Percentiles rank a stretch among this genome's conserved stretches.
phyloP scores from a whole-genome alignment of 2,113 vertebrate genomes.

The Crotalus tigris region DNA sequence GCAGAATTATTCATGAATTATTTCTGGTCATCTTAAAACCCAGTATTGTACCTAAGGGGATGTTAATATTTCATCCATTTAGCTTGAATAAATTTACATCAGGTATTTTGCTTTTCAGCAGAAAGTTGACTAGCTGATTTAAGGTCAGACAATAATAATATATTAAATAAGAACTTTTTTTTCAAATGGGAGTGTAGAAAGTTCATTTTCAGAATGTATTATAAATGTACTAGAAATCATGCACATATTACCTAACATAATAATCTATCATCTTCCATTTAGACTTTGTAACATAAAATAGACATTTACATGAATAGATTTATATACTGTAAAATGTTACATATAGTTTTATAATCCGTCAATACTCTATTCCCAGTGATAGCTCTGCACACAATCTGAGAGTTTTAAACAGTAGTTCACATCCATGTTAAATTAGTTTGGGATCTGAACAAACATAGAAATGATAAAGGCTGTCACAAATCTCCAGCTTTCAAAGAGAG shows the following conservation, averaged over 20 bases:
- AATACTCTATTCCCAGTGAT: not conserved
- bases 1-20: not conserved
- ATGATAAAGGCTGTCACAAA: not conserved
- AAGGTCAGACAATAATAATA: not conserved
- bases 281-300: not conserved
- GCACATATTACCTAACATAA: not conserved
- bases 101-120: not conserved
- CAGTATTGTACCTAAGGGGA: not conserved
- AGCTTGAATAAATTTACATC: not conserved
- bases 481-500: not conserved
- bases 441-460: not conserved
- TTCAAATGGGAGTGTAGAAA: not conserved
- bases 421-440: not conserved
- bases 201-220: not conserved
- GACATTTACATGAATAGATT: not conserved
- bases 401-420: not conserved
- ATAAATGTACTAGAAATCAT: not conserved
- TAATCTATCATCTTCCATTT: not conserved
- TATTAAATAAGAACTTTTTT: not conserved
- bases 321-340: not conserved
- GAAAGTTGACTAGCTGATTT: not conserved
- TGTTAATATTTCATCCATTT: not conserved
- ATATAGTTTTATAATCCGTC: not conserved
- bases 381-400: not conserved
- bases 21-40: not conserved